These are phyloP conservation scores for Sphaerophoria rueppellii DNA, from an alignment of 2,888 invertebrate species.

Conservation along the genomic window DNA sequence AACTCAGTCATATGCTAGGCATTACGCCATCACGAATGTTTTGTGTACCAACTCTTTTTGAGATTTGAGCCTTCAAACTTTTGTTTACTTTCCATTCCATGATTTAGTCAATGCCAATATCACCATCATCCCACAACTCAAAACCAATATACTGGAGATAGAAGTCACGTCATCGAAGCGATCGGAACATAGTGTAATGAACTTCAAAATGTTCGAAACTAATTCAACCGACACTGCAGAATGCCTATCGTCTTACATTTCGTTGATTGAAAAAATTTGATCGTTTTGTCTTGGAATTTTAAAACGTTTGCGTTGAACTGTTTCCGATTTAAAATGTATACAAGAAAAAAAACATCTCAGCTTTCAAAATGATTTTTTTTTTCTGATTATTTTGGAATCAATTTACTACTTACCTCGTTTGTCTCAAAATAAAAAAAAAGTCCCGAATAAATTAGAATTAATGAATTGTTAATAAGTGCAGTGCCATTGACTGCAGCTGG, in stretches of 20 bases:
- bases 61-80: background rate
- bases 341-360: background rate
- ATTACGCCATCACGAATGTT: slow-evolving; percentile 4
- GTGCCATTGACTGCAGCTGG: slow-evolving; percentile 32
- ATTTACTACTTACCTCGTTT: slow-evolving; percentile 22
- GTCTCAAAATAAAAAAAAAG: background rate
- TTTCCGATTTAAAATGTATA: slow-evolving; percentile 23
- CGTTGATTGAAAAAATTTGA: slow-evolving; percentile 18
- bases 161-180: slow-evolving; percentile 17
- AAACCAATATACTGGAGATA: background rate
- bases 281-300: slow-evolving; percentile 15
- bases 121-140: background rate
- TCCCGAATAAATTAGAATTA: slow-evolving; percentile 7
- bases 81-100: background rate
- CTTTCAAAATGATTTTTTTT: background rate
- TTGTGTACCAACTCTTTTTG: background rate
- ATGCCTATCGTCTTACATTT: slow-evolving; percentile 18
- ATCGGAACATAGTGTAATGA: slow-evolving; percentile 3
- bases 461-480: slow-evolving; percentile 39
- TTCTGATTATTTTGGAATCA: slow-evolving; percentile 8
- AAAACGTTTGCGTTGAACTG: background rate
- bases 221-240: slow-evolving; percentile 12
- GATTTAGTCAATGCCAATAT: slow-evolving; percentile 2
- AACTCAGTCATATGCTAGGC: slow-evolving; percentile 5
- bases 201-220: slow-evolving; percentile 2